These are phyloP conservation scores for Dicrurus megarhynchus DNA, from an alignment of 2,113 vertebrate species.

Conservation along the genomic window DNA sequence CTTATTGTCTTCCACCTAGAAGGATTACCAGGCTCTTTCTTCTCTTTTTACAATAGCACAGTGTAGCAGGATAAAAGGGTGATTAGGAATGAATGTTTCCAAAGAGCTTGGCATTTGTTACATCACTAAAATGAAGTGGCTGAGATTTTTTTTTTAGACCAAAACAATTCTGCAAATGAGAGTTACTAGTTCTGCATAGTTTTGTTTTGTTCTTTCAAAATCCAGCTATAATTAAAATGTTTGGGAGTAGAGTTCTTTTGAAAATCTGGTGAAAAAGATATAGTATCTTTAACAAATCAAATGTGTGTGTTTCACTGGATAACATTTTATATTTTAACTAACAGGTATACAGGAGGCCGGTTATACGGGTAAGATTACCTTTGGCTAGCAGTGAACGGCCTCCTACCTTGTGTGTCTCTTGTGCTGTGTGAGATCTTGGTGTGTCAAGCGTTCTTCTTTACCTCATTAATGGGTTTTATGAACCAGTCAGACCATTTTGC, in stretches of 20 bases:
- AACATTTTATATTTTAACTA: slow-evolving; percentile 82
- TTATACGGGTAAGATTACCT: slow-evolving; percentile 82
- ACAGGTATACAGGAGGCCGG: slow-evolving; percentile 85
- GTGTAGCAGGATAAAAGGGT: background rate
- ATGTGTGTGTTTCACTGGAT: slow-evolving; percentile 42
- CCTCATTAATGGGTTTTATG: slow-evolving; percentile 64
- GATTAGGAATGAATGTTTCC: background rate
- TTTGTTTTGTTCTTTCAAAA: background rate
- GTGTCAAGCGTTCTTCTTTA: slow-evolving; percentile 59
- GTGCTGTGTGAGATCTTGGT: slow-evolving; percentile 70
- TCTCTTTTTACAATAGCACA: background rate
- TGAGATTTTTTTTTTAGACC: background rate
- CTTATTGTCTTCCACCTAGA: background rate
- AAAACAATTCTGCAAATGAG: background rate
- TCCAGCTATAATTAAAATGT: background rate
- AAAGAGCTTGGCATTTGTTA: background rate
- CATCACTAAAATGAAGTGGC: background rate
- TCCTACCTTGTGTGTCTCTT: slow-evolving; percentile 74
- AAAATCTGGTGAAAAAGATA: background rate
- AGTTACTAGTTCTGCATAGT: background rate
- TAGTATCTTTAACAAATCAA: background rate
- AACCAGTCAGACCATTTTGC: slow-evolving; percentile 56
- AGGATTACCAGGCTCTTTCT: background rate
- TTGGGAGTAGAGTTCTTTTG: background rate
- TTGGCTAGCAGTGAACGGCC: slow-evolving; percentile 66